Base-by-base conservation (phyloP, 2,888 invertebrate species). In the Anoplius nigerrimus region DNA sequence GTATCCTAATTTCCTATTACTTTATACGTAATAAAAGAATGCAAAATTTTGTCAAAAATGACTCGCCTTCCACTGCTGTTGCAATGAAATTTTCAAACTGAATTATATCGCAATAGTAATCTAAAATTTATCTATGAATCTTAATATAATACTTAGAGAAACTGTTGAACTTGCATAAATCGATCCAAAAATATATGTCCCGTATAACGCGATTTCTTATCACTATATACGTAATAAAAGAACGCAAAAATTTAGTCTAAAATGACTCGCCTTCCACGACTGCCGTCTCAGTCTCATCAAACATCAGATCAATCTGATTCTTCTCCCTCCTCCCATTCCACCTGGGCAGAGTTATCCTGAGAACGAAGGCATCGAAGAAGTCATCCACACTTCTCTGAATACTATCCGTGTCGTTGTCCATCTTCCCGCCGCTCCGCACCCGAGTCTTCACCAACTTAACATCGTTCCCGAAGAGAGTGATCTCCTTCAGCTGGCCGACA, bases 351-450 rank as follows among this genome's bases (percentile, higher is more conserved):
- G 82, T 86, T 6, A 88, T 84, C 48, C 88, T 81, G 52, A 93
- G 83, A 0, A 91, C 89, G 72, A 92, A 92, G 16, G 89, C 90
- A 54, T 91, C 90, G 73, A 93, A 92, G 80, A 93, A 92, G 15
- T 89, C 86, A 24, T 92, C 91, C 0, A 92, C 88, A 20, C 90
- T 90, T 57, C 88, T 87, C 62, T 92, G 92, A 45, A 92, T 91
- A 51, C 69, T 79, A 2, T 82, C 77, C 15, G 78, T 79, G 4
- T 87, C 81, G 2, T 66, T 89, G n/a, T 68, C 48, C 55, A 79
- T 75, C 55, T 74, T 16, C 22, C 78, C 74, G 8, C 71, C 63
- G 24, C 58, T 53, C 1, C 66, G 60, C 8, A 59, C 45, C 67
- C 74, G 75, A 15, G 81, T 79, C 88, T 90, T 89, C 89, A 92